Conservation (phyloP, 2,888 invertebrate genomes). For the Clitarchus hookeri region DNA sequence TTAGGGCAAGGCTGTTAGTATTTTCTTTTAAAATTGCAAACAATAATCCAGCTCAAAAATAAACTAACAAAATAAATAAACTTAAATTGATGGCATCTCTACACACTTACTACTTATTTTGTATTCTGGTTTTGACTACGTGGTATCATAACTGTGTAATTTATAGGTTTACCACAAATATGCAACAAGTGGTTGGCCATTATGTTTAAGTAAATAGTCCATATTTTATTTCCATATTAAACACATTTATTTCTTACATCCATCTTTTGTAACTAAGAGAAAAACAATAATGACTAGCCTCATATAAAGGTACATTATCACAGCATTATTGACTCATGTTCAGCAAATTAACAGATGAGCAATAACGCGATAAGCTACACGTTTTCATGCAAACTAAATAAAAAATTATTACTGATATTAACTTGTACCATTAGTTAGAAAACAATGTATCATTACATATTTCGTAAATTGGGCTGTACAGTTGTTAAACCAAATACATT, state of each 20-base stretch:
- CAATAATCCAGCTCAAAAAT: too few species aligned
- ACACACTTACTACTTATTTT: neutral
- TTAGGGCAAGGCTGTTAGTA: too few species aligned
- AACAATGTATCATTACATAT: neutral
- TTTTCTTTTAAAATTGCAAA: too few species aligned
- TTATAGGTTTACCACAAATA: neutral
- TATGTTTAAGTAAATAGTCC: neutral
- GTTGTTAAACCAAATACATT: neutral
- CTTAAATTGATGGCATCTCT: too few species aligned
- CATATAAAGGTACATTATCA: neutral
- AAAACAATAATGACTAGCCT: neutral
- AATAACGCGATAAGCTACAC: neutral
- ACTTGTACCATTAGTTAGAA: neutral
- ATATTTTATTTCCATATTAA: neutral
- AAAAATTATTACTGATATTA: neutral
- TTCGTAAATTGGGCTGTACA: neutral
- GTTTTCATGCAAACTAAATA: neutral
- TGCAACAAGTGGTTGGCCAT: neutral
- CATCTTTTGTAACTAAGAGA: neutral
- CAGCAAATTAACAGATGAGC: slow-evolving; percentile 9
- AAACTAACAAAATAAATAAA: too few species aligned
- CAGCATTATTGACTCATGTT: neutral
- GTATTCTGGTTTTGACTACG: neutral
- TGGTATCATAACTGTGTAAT: neutral
- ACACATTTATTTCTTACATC: neutral